Conservation (phyloP, 2,888 invertebrate genomes). For the Phanerotoma sp. region DNA sequence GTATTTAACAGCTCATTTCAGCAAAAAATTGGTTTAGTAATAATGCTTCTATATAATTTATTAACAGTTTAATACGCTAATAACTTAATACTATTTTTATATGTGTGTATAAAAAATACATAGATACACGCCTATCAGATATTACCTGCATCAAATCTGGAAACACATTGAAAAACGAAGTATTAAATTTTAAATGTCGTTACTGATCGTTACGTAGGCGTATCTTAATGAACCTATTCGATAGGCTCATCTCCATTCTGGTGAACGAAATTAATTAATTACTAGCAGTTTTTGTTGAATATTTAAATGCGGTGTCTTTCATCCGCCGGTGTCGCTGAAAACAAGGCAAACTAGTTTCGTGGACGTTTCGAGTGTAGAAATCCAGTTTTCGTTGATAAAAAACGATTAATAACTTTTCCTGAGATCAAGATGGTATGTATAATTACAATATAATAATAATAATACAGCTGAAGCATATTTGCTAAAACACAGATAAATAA, state of each 20-base stretch:
- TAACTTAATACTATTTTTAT: no score
- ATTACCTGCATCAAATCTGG: background rate
- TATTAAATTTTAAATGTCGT: slow-evolving; percentile 39
- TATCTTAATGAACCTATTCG: slow-evolving; percentile 47
- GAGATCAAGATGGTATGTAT: no score
- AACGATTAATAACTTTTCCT: background rate
- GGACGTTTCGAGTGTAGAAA: background rate
- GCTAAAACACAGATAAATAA: no score
- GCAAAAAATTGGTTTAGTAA: no score
- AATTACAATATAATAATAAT: no score
- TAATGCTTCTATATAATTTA: no score
- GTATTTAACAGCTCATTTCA: no score
- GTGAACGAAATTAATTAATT: slow-evolving; percentile 44
- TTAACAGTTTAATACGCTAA: no score
- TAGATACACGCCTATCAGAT: background rate
- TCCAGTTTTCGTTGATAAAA: background rate
- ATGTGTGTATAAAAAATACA: no score
- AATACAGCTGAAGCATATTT: no score
- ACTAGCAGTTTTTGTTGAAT: slow-evolving; percentile 13
- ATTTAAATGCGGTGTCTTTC: slow-evolving; percentile 21
- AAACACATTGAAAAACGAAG: slow-evolving; percentile 12
- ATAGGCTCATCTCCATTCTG: slow-evolving; percentile 38
- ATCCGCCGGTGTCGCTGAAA: slow-evolving; percentile 12
- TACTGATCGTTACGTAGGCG: slow-evolving; percentile 40
- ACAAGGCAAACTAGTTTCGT: slow-evolving; percentile 14